These are phyloP conservation scores for Chloropsis cyanopogon DNA, from an alignment of 2,113 vertebrate genomes.

Conservation along the genomic window DNA sequence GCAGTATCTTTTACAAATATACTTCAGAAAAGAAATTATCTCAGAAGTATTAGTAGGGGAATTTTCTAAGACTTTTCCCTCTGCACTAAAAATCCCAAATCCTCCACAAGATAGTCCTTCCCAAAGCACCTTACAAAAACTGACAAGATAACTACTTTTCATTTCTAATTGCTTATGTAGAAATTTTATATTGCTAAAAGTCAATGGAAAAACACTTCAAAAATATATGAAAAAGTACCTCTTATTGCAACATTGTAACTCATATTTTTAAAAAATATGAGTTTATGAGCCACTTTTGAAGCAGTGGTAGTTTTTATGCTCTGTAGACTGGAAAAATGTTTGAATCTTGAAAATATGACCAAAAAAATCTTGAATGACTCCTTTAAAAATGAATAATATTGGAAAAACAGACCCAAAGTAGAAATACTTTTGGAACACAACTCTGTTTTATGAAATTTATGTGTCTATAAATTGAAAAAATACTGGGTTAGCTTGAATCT, in stretches of 20 bases:
- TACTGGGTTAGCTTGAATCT: neutral
- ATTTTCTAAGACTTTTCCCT: neutral
- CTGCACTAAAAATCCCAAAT: neutral
- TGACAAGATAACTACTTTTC: neutral
- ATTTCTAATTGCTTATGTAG: neutral
- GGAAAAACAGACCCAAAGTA: neutral
- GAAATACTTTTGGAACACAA: neutral
- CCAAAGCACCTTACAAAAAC: neutral
- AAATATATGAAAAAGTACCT: neutral
- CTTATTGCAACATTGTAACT: neutral
- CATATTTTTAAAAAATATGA: neutral
- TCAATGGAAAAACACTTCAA: neutral
- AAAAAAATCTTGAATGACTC: neutral
- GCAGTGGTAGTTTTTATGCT: neutral
- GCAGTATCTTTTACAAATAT: neutral
- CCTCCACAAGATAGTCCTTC: neutral
- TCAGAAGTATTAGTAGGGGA: neutral
- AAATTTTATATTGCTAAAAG: neutral
- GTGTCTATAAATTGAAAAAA: neutral
- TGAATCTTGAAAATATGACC: neutral
- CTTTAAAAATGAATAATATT: constrained; percentile 1
- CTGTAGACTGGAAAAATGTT: neutral
- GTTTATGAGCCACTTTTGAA: neutral
- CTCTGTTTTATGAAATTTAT: neutral
- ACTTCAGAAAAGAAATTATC: neutral